Base-by-base conservation (phyloP, 2,888 invertebrate species). In the Xiphydria camelus region DNA sequence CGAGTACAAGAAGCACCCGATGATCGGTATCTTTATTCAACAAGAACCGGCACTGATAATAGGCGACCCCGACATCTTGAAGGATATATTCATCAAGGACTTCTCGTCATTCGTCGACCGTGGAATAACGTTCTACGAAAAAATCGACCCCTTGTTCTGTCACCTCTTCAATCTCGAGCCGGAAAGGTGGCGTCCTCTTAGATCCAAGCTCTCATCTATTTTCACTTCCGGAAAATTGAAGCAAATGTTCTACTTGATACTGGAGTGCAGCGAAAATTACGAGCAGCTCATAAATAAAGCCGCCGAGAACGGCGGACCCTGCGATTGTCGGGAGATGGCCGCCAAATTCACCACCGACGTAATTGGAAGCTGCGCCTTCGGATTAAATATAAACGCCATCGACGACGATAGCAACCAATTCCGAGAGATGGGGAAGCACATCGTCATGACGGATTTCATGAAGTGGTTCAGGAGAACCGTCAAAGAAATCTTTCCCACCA, bases 171-270 rank as follows among this genome's bases (percentile, higher is more conserved):
- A 73, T 47, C 61, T 77, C 19, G 72, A 74, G 39, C 79, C 76
- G 1, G 52, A 64, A 5, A 68, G 71, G 19, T 80, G 80, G 80
- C 75, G 72, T 43, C 59, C 61, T n/a, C 59, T 78, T 3, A 64
- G 81, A 22, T 61, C 75, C 2, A 78, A 78, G 41, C 56, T 80
- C 20, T 77, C 78, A 0, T 79, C 80, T 0, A 75, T 77, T 1
- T 81, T 81, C 54, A 77, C 80, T 1, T 76, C 79, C 0, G 77
- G 77, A 17, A 80, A 79, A 53, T 70, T 81, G 45, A 79, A 77
- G 55, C 65, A 62, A 31, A 78, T 79, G 78, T 77, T 77, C 53
- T 66, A 71, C 32, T 62, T 77, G 6, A 58, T 79, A 31, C 61
- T 49, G 17, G 72, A 75, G 35, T 78, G 78, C 49, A 62, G 70